Evolutionary conservation across 1,140 invertebrate species (phyloP), one percentile per base, ranked within the genome.

Genomic region (Sesamia nonagrioides): DNA sequence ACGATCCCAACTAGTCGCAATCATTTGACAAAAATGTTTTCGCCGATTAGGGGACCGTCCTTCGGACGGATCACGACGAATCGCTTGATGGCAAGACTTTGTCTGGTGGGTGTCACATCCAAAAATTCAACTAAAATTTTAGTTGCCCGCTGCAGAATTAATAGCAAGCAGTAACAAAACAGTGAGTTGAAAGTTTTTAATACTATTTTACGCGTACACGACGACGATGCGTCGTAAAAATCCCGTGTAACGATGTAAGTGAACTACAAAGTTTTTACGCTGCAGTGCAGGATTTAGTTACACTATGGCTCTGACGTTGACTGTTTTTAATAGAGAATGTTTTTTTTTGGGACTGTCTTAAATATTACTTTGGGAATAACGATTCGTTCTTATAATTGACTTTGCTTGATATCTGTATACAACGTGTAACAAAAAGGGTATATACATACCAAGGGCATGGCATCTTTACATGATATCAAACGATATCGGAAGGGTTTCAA

Each of bases 111-210:
- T n/a, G n/a, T n/a, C 45, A 50, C 3, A 50, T n/a, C 3, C 45
- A n/a, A n/a, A 50, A 50, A n/a, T 15, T n/a, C 13, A n/a, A n/a
- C n/a, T n/a, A n/a, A n/a, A n/a, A 61, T 0, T 60, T 60, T 37
- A 45, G 9, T 68, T 13, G 13, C 5, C 2, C 42, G 3, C 13
- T 11, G 3, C 2, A 18, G n/a, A 18, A 68, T 48, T 48, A 50
- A 68, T 48, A 68, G 3, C 7, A 68, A 68, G 2, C 13, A 66
- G 33, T 6, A 13, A 63, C 61, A 42, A 40, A 45, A 45, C 40
- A 21, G 42, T 42, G 33, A 27, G 18, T 42, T 68, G 2, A 48
- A 68, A 68, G 42, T 68, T 48, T 45, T 68, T 68, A 68, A 68
- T 27, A 33, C 11, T 18, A 68, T 27, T 48, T 48, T 48, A 68